Evolutionary conservation across 2,113 vertebrate species (phyloP), one percentile per base, ranked within the genome.

Genomic region (Indicator indicator): DNA sequence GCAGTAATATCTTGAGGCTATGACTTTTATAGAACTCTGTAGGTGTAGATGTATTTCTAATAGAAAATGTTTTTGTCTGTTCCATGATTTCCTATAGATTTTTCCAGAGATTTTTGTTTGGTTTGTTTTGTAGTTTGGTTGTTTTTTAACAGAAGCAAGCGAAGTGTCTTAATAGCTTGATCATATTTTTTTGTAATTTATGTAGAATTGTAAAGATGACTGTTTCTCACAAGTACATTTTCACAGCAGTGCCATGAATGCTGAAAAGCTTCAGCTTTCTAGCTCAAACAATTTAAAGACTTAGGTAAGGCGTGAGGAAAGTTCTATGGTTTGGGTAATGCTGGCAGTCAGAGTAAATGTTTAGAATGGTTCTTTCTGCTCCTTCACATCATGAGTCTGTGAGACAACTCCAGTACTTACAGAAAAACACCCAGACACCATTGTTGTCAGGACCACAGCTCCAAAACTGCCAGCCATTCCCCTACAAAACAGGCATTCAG

Each of bases 401-500:
- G 33, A 86, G 79, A 80, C 56, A 89, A 32, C 30, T 73, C 9
- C 20, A 44, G 20, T 19, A 54, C 38, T 76, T 70, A 33, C 2
- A 77, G 59, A 30, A 95, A 92, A 82, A 68, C 28, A 56, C 18
- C 54, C 68, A 68, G 60, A 44, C 71, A 71, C 58, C 69, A 40
- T 52, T 88, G 85, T 93, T 94, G 56, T 72, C 69, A 89, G 75
- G 84, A 60, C 52, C 94, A 89, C 82, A 56, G 78, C 42, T 95
- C 60, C 84, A 76, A 83, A 91, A 58, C 32, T 89, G 93, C 64
- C 94, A 95, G 75, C 42, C 93, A 87, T 94, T 91, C 71, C 68
- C 50, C 68, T 88, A 74, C 68, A 93, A 83, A 94, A 88, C 68
- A 91, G 26, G 68, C 91, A 88, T 95, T 95, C 87, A 95, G 48